These are phyloP conservation scores for Sigmodon hispidus DNA, from an alignment of 2,113 vertebrate genomes.

Conservation along the genomic window DNA sequence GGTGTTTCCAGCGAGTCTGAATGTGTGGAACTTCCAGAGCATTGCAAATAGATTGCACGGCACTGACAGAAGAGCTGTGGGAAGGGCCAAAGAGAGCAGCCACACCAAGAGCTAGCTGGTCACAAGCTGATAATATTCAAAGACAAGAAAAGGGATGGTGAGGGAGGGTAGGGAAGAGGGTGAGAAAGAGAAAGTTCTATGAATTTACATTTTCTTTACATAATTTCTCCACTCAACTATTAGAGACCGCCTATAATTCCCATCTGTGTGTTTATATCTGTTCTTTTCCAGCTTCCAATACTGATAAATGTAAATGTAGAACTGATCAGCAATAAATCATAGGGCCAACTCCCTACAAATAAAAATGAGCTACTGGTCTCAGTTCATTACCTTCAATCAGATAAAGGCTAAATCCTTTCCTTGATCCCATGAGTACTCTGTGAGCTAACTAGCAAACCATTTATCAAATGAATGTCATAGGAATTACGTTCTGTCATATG, in stretches of 20 bases:
- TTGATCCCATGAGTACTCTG: neutral
- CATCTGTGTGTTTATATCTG: neutral
- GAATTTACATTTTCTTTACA: neutral
- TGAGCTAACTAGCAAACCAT: neutral
- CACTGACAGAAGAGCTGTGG: conserved; percentile 96
- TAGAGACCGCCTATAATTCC: neutral
- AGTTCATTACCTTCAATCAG: conserved; percentile 55
- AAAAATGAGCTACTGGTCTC: conserved; percentile 30
- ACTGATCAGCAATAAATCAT: neutral
- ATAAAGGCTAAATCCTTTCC: neutral
- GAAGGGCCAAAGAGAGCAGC: conserved; percentile 96
- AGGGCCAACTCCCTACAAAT: conserved; percentile 31
- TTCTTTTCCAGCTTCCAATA: neutral
- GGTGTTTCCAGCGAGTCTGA: conserved; percentile 98
- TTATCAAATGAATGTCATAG: neutral
- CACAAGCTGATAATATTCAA: conserved; percentile 88
- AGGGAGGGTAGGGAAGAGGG: neutral
- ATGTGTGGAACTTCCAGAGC: conserved; percentile 99
- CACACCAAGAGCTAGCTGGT: conserved; percentile 96
- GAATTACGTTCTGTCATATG: conserved; percentile 32
- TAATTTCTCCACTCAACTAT: neutral
- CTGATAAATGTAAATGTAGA: conserved; percentile 1
- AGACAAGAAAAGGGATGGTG: neutral
- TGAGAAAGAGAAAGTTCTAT: conserved; percentile 51
- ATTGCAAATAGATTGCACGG: conserved; percentile 98